Conservation (phyloP, 2,797 vertebrate species). For the Acomys russatus region DNA sequence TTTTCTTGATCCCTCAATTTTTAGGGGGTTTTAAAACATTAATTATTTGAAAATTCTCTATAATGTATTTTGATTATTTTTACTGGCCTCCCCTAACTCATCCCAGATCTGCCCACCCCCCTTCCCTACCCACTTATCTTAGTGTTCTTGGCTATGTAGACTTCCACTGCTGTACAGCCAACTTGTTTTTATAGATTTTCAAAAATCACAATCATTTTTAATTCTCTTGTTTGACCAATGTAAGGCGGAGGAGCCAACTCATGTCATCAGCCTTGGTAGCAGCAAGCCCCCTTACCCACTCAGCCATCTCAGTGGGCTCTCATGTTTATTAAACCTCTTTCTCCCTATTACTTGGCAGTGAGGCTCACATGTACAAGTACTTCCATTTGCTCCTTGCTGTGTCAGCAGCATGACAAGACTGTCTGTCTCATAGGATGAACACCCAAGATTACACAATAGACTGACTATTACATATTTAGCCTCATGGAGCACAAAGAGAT, state of each 20-base stretch:
- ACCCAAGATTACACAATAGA: fast-evolving
- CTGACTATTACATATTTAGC: background rate
- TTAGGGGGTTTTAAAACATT: background rate
- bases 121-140: background rate
- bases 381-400: background rate
- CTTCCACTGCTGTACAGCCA: background rate
- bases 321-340: background rate
- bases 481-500: background rate
- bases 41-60: background rate
- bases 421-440: background rate
- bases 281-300: background rate
- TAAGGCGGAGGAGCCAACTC: background rate
- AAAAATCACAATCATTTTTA: background rate
- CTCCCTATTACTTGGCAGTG: background rate
- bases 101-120: background rate
- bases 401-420: background rate
- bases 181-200: background rate
- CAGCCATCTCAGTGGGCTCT: background rate
- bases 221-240: background rate
- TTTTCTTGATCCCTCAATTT: background rate
- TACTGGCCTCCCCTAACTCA: background rate
- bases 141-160: background rate
- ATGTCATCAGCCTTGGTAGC: background rate
- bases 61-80: background rate
- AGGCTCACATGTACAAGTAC: background rate